phyloP scores from a whole-genome alignment of 92 coral and sea anemone species.

The Phenganax marumi region DNA sequence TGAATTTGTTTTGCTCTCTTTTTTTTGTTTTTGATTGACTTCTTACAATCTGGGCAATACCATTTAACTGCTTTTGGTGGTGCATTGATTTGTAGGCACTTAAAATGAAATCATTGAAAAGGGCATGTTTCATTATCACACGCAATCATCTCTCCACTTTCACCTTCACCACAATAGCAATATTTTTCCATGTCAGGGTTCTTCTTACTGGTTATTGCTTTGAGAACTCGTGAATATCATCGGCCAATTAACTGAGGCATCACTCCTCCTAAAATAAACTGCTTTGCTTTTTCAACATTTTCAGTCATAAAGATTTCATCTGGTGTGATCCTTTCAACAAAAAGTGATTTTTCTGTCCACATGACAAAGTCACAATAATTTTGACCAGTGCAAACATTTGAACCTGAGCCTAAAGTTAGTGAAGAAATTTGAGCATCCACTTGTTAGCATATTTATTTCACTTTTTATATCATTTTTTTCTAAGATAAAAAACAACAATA shows the following conservation, averaged over 20 bases:
- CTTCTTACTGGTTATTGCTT: too few species aligned
- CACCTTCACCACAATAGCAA: constrained; percentile 6
- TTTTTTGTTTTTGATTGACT: not conserved
- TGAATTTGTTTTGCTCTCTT: not conserved
- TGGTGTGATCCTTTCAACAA: constrained; percentile 52
- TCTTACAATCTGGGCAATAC: not conserved
- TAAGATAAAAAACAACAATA: not conserved
- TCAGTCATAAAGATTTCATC: constrained; percentile 46
- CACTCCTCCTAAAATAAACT: constrained; percentile 52
- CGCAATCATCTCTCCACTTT: constrained; percentile 6
- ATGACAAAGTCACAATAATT: constrained; percentile 59
- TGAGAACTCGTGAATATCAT: not conserved
- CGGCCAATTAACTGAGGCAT: constrained; percentile 39
- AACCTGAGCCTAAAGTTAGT: constrained; percentile 34
- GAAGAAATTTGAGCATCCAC: not conserved
- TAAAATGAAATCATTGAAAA: not conserved
- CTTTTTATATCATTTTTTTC: not conserved
- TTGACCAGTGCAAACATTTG: constrained; percentile 47
- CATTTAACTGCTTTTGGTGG: not conserved
- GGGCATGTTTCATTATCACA: constrained; percentile 6
- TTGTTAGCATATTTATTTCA: not conserved
- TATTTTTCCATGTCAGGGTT: not conserved
- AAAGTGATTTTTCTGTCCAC: constrained; percentile 58
- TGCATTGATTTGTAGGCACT: not conserved
- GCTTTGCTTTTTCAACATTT: constrained; percentile 50